Conservation (phyloP, 2,113 vertebrate genomes). For the Cyrtonyx montezumae region DNA sequence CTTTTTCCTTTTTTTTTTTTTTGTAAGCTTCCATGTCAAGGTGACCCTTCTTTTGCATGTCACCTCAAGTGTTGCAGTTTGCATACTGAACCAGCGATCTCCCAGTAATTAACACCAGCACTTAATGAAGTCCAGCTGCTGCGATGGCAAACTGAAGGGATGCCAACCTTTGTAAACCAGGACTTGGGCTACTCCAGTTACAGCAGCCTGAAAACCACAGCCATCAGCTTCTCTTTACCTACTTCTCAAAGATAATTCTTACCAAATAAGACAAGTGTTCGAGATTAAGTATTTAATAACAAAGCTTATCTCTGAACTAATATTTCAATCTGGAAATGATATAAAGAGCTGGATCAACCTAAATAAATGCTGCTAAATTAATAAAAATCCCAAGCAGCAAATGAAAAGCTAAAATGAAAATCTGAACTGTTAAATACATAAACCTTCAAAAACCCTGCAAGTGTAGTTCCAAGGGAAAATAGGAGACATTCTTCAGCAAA, state of each 20-base stretch:
- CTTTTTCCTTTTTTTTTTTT: neutral
- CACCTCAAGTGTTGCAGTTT: conserved; percentile 80
- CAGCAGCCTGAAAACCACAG: conserved; percentile 44
- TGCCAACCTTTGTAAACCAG: conserved; percentile 83
- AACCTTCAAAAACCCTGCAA: conserved; percentile 25
- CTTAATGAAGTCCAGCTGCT: conserved; percentile 99
- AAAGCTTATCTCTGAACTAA: conserved; percentile 65
- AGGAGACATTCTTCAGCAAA: conserved; percentile 8
- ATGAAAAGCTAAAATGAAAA: conserved; percentile 19
- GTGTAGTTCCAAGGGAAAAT: conserved; percentile 12
- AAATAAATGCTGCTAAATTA: conserved; percentile 46
- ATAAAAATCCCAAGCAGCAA: conserved; percentile 19
- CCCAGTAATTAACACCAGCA: conserved; percentile 97
- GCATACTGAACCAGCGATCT: conserved; percentile 80
- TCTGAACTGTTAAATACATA: conserved; percentile 47
- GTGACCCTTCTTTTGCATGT: conserved; percentile 82
- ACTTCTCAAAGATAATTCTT: conserved; percentile 52
- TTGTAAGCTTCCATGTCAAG: conserved; percentile 82
- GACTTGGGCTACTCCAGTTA: conserved; percentile 49
- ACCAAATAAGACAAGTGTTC: conserved; percentile 59
- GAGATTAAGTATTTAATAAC: conserved; percentile 64
- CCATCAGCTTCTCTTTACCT: conserved; percentile 50
- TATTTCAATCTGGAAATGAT: conserved; percentile 53
- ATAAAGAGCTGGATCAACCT: conserved; percentile 18
- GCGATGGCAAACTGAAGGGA: conserved; percentile 81